Percentiles rank a stretch among this genome's conserved stretches.
Evolutionary conservation across 1,140 invertebrate genomes (phyloP).

Genomic region (Scaptomyza hsui): DNA sequence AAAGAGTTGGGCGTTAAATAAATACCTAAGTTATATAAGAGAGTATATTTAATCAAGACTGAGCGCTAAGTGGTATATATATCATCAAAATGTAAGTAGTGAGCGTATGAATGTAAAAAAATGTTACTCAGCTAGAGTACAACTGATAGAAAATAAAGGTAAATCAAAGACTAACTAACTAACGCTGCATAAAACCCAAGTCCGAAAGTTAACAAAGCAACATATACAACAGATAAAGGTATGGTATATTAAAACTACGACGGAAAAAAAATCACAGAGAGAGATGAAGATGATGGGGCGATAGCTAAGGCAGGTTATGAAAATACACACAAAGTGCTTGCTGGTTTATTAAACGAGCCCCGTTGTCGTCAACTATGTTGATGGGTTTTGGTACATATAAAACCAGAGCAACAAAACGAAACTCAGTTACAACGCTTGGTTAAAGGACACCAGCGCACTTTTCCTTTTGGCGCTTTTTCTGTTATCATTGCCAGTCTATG

Average conservation of each 20-base stretch:
- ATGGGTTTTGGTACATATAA: conserved; percentile 42
- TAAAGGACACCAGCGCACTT: conserved; percentile 21
- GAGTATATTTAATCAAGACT: conserved; percentile 68
- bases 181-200: conserved; percentile 6
- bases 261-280: conserved; percentile 4
- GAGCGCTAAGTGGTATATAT: conserved; percentile 47
- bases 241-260: conserved; percentile 23
- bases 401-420: conserved; percentile 52
- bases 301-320: conserved; percentile 66
- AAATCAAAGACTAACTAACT: conserved; percentile 18
- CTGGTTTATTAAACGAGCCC: conserved; percentile 63
- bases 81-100: conserved; percentile 28
- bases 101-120: conserved; percentile 18
- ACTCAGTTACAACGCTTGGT: conserved; percentile 66
- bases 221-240: background rate
- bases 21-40: conserved; percentile 62
- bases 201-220: conserved; percentile 48
- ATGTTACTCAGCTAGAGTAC: background rate
- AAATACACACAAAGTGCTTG: conserved; percentile 65
- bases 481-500: conserved; percentile 56
- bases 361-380: conserved; percentile 9
- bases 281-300: background rate
- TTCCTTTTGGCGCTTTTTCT: conserved; percentile 31
- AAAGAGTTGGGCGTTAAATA: conserved; percentile 42
- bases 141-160: conserved; percentile 7